A percentile compares a stretch with the other conserved stretches of the same genome.
These are phyloP conservation scores for Dusona sp. DNA, from an alignment of 2,888 invertebrate species.

Conservation along the genomic window DNA sequence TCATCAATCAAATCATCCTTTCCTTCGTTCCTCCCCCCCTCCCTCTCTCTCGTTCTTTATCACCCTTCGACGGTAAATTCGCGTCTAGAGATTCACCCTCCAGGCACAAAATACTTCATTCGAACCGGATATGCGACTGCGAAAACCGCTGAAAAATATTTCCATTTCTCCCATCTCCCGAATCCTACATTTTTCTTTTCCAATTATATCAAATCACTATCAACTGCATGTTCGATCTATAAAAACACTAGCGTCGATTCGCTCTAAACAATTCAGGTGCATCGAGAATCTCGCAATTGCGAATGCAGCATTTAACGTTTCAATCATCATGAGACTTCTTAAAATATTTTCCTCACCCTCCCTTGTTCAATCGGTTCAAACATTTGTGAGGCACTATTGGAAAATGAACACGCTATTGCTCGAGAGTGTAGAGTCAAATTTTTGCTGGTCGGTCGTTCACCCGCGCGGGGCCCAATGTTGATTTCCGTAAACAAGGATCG, in stretches of 20 bases:
- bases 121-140: constrained; percentile 20
- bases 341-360: not conserved
- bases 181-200: not conserved
- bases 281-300: constrained; percentile 14
- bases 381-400: not conserved
- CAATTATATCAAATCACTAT: not conserved
- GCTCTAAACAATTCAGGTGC: not conserved
- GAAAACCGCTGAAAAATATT: constrained; percentile 41
- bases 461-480: not conserved
- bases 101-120: constrained; percentile 33
- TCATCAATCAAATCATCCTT: not conserved
- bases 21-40: constrained; percentile 42
- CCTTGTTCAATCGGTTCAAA: not conserved
- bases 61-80: constrained; percentile 49
- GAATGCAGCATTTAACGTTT: not conserved
- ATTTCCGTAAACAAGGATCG: constrained; percentile 23
- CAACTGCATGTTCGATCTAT: not conserved
- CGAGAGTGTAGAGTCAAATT: not conserved
- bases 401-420: not conserved
- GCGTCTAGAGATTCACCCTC: constrained; percentile 3
- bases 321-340: not conserved
- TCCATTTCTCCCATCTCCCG: constrained; percentile 19
- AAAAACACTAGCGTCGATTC: not conserved
- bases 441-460: constrained; percentile 14
- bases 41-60: constrained; percentile 56